These are phyloP conservation scores for Tortricodes alternella DNA, from an alignment of 2,888 invertebrate genomes.

Conservation along the genomic window DNA sequence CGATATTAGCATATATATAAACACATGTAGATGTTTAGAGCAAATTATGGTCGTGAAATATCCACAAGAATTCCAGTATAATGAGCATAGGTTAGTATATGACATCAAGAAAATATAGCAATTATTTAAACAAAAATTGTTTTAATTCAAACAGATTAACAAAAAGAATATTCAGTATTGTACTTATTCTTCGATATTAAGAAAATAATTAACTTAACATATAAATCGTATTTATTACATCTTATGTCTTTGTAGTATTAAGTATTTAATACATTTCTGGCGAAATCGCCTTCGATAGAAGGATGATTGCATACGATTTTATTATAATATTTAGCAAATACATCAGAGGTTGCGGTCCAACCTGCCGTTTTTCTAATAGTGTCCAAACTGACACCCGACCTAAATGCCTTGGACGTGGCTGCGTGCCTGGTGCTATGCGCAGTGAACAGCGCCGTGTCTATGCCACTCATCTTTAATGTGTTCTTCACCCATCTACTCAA, in stretches of 20 bases:
- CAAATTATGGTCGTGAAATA: neutral
- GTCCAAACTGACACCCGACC: neutral
- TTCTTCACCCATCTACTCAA: neutral
- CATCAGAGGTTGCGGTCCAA: neutral
- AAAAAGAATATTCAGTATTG: no score
- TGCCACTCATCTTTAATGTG: neutral
- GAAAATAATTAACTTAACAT: no score
- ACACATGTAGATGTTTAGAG: neutral
- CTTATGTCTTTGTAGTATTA: neutral
- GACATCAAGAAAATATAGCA: no score
- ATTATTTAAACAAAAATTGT: no score
- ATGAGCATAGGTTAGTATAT: no score
- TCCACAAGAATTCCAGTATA: no score
- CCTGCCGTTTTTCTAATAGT: no score
- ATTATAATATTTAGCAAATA: neutral
- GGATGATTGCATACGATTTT: neutral
- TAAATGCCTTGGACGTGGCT: neutral
- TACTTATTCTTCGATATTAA: no score
- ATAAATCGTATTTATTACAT: no score
- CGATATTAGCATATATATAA: neutral
- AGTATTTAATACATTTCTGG: neutral
- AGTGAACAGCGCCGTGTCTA: neutral
- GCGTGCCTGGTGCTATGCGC: slow-evolving; percentile 4
- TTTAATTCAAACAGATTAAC: no score
- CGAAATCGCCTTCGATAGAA: neutral